Evolutionary conservation across 1,140 invertebrate species (phyloP), one percentile per base, ranked within the genome.

Genomic region (Apis mellifera): DNA sequence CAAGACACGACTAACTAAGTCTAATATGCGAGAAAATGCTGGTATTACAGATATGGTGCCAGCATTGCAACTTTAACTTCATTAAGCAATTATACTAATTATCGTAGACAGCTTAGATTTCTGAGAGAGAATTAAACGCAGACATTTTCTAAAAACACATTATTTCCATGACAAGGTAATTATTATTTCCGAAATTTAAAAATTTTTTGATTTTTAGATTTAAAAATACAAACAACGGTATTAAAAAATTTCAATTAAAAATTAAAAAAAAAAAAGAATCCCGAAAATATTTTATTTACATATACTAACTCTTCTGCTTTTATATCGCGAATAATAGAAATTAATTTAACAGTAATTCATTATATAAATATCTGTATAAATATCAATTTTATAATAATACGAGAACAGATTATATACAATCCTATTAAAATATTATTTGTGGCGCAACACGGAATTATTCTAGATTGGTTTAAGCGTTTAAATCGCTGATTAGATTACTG

Each of bases 81-180:
- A 68, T 86, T 80, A 80, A 69, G 64, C 57, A 23, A 82, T 76
- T 82, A 68, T 48, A 54, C 52, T 84, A 73, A 87, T 84, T 80
- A 86, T 72, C 73, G 78, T 42, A 64, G 69, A 84, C 48, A 15
- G 73, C 17, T 83, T 75, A 78, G 75, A 80, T 77, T 65, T 78
- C 50, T 19, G 17, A 78, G 74, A 71, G 48, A 59, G 21, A n/a
- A 73, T 50, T 72, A 60, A 59, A 52, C 50, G 54, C 54, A 55
- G 42, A 59, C 26, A 12, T 54, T 26, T 66, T 13, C 11, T 52
- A 21, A 21, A 50, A 70, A 52, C 13, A 9, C 26, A n/a, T 60
- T 60, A 7, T 15, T 15, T 9, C 42, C 19, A 74, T 57, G 17
- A 17, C 11, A 8, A 9, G 8, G 19, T n/a, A 12, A 23, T 64